Percentiles rank a stretch among this genome's conserved stretches.
phyloP scores from a whole-genome alignment of 1,140 invertebrate genomes.

The Hypothenemus hampei region DNA sequence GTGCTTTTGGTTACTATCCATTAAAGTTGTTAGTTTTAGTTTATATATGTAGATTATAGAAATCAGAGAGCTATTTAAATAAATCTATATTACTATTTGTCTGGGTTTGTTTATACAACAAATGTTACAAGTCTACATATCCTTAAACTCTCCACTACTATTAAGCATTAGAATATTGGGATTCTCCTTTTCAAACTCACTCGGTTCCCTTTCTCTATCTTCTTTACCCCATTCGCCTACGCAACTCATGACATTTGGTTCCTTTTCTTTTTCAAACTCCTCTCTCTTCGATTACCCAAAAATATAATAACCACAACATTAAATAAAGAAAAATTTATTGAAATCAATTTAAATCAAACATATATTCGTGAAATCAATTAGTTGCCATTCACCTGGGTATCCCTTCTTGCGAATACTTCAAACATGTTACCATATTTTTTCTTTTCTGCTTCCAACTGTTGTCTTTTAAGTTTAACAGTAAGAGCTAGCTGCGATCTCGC shows the following conservation, averaged over 20 bases:
- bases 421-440: constrained; percentile 94
- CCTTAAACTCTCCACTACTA: constrained; percentile 68
- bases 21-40: neutral
- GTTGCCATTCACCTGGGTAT: constrained; percentile 62
- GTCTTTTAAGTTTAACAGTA: constrained; percentile 70
- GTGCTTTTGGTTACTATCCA: neutral
- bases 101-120: neutral
- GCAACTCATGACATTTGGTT: constrained; percentile 66
- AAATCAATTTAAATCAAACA: constrained; percentile 10
- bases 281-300: constrained; percentile 52
- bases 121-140: constrained; percentile 64
- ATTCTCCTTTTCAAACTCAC: constrained; percentile 72
- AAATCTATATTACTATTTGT: neutral
- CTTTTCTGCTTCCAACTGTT: constrained; percentile 77
- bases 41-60: neutral
- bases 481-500: constrained; percentile 71
- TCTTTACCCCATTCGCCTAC: constrained; percentile 67
- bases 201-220: constrained; percentile 63
- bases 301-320: neutral
- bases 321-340: constrained; percentile 10
- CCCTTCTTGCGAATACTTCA: constrained; percentile 75
- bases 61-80: neutral
- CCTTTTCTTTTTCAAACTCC: constrained; percentile 58
- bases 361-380: constrained; percentile 14
- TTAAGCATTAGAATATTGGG: constrained; percentile 72